Percentiles rank a stretch among this genome's conserved stretches.
These are phyloP conservation scores for Zonotrichia leucophrys DNA, from an alignment of 2,113 vertebrate species.

Conservation along the genomic window DNA sequence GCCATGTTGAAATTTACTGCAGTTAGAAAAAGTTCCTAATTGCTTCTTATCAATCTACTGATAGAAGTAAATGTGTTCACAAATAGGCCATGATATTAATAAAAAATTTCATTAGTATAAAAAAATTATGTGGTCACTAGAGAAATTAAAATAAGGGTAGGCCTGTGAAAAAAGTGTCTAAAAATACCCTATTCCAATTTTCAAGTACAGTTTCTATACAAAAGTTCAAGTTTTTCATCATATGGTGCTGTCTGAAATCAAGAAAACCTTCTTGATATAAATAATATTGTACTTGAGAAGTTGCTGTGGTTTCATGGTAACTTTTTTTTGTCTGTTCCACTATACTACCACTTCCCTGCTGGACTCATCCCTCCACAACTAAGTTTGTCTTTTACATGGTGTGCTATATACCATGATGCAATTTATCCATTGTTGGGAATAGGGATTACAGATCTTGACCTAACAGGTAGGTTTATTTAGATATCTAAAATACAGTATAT, in stretches of 20 bases:
- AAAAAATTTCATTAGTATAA: not conserved
- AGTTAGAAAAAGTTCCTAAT: not conserved
- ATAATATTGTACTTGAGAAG: not conserved
- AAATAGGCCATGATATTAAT: not conserved
- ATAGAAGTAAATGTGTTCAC: not conserved
- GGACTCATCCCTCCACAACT: not conserved
- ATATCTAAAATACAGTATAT: not conserved
- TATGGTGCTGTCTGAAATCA: not conserved
- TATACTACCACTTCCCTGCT: not conserved
- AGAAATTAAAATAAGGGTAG: not conserved
- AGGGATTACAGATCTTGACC: not conserved
- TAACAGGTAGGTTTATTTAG: not conserved
- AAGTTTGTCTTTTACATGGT: not conserved
- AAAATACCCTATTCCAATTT: not conserved
- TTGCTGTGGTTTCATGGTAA: not conserved
- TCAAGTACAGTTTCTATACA: not conserved
- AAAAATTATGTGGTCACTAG: not conserved
- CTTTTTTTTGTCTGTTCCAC: not conserved
- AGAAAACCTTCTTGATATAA: not conserved
- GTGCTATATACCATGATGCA: too few relatives aligned
- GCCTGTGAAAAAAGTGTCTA: not conserved
- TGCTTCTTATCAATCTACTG: not conserved
- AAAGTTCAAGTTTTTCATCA: not conserved
- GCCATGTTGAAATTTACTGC: not conserved
- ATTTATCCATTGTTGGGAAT: not conserved